Base-by-base conservation (phyloP, 1,140 invertebrate species). In the Bombyx mandarina region DNA sequence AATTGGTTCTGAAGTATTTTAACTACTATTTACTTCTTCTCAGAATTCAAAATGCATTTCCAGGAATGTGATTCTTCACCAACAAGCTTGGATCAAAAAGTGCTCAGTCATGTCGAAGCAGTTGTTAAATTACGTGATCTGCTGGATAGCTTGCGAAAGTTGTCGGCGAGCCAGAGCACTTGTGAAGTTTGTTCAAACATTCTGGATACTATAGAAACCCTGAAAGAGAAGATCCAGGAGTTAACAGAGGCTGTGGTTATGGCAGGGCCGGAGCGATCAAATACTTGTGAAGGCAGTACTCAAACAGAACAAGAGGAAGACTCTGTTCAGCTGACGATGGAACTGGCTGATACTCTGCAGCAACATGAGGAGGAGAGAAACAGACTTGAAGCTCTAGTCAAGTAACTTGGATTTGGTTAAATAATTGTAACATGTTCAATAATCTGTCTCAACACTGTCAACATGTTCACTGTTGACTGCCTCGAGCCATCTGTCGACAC, bases 21-120 rank as follows among this genome's bases (percentile, higher is more conserved):
- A 3, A 35, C 2, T 35, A 35, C 4, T 35, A 5, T 35, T 5
- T 35, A 5, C 26, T 35, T 35, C 26, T 35, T 35, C 26, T 35
- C 26, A 35, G 26, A 35, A 35, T 35, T 35, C 2, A 35, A 35
- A 35, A 35, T 35, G 4, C 26, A 35, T 35, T 35, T 35, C 1
- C 66, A 77, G 74, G 74, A 71, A 47, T 69, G 71, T 58, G 71
- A 69, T 48, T 69, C 65, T 7, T 60, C 68, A 12, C 66, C 64
- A 7, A 54, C 57, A 8, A 67, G 61, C 51, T 51, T 70, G 4
- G 67, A 77, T 52, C 62, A 62, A 43, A 65, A 54, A 43, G 56
- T 66, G 45, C 18, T 60, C 2, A 57, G 62, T 8, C 56, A 55
- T 18, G 44, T 52, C 8, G 65, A 64, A 46, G 54, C 57, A 3